Base-by-base conservation (phyloP, 2,888 invertebrate genomes). In the Lagria hirta region DNA sequence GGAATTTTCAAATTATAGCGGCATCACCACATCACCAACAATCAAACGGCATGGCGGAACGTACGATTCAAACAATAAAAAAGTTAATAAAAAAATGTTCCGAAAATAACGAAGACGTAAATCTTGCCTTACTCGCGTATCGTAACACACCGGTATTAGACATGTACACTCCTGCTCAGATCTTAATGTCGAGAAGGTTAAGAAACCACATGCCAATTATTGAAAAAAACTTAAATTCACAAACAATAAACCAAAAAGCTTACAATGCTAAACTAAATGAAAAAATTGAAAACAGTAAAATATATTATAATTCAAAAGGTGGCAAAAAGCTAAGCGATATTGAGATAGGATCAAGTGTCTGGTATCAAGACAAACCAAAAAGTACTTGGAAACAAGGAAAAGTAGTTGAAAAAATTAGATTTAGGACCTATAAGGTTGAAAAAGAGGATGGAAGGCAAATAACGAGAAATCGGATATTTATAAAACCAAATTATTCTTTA, bases 41-140 rank as follows among this genome's bases (percentile, higher is more conserved):
- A 14, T 33, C 27, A 12, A 45, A 45, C 22, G 45, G 45, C 3
- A 15, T 24, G 18, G 15, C 15, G n/a, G 40, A 45, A 16, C 13
- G 40, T 15, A 21, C 22, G 10, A 34, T 45, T 12, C 45, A 41
- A 45, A 41, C 45, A 11, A n/a, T 41, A 2, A 45, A 45, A 41
- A 40, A 41, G 4, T 16, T 33, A 16, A 15, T 41, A 15, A 45
- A 28, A 27, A 45, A 45, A 35, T 18, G 18, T 11, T 13, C 8
- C 20, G 34, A 34, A 41, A 46, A 22, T 20, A 10, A 15, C 21
- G 32, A 27, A 30, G 23, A 42, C 12, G 22, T 26, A 16, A 4
- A 36, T 36, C 17, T 36, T 11, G 26, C 36, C 8, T 14, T 36
- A 13, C 18, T 36, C 12, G 16, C 26, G 4, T 26, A 14, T n/a